Evolutionary conservation across 1,140 invertebrate species (phyloP), one percentile per base, ranked within the genome.

Genomic region (Batillaria attramentaria): DNA sequence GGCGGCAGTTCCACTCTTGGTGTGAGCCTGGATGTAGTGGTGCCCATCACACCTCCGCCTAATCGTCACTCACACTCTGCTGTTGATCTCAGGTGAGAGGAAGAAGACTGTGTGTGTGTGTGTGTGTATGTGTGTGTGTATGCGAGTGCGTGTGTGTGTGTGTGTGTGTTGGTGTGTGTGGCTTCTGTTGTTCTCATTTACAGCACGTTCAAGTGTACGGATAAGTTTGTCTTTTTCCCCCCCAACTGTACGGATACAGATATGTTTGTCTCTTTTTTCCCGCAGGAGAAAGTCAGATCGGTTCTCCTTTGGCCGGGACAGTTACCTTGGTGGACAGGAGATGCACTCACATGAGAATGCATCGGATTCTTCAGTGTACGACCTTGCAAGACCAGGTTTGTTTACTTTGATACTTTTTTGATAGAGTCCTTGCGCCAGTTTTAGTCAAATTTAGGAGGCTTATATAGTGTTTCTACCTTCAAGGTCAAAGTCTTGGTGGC

Each of bases 291-390:
- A 78, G 39, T 50, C 62, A 37, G 77, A 70, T 54, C 75, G 60
- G 18, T 77, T 77, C 60, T 50, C 60, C 3, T 78, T 78, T 46
- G 77, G 77, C 68, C 70, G 50, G 41, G 77, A 78, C 41, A 77
- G 43, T 50, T 77, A 77, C 62, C 62, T 66, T 16, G 62, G 62
- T 43, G 76, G 74, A 16, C 62, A 65, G 41, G 57, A 77, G 41
- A 68, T 68, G 65, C 57, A 66, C 31, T 66, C 76, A 8, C 41
- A 41, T 4, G 41, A 10, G 18, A 43, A 70, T 33, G 35, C 65
- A 10, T 42, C 43, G 5, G 68, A 69, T 3, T 31, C 10, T 18
- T 37, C 73, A 37, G 73, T 62, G 54, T 75, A 75, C 42, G 73
- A 75, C 60, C 73, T 75, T 13, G 73, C 73, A 24, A 75, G 42